Evolutionary conservation across 1,140 invertebrate genomes (phyloP).

Genomic region (Drosophila melanica): DNA sequence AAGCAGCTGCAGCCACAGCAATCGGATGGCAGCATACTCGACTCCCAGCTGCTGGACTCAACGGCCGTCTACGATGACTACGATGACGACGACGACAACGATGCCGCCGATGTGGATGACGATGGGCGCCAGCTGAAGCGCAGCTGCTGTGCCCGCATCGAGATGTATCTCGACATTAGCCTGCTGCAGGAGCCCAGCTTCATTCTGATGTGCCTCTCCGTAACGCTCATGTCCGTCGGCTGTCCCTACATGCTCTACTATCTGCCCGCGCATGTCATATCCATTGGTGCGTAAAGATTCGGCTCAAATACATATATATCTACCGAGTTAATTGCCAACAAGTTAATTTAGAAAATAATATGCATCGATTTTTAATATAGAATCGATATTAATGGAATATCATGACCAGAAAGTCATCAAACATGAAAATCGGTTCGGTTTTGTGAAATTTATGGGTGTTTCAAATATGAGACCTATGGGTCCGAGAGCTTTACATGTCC

Average conservation of each 20-base stretch:
- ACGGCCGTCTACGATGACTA: slow-evolving; percentile 47
- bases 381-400: no score
- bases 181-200: slow-evolving; percentile 89
- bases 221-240: slow-evolving; percentile 90
- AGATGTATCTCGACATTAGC: slow-evolving; percentile 88
- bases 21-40: slow-evolving; percentile 69
- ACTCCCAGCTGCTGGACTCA: slow-evolving; percentile 64
- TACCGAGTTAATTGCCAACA: no score
- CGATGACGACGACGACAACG: slow-evolving; percentile 30
- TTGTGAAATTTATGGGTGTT: no score
- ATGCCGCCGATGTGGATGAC: slow-evolving; percentile 56
- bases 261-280: slow-evolving; percentile 89
- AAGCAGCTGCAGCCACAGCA: slow-evolving; percentile 78
- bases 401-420: no score
- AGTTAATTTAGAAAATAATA: no score
- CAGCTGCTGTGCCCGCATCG: slow-evolving; percentile 77
- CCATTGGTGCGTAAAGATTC: slow-evolving; percentile 74
- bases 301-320: background rate
- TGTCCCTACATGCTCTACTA: slow-evolving; percentile 91
- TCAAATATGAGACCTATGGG: no score
- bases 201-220: slow-evolving; percentile 89
- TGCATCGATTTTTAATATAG: no score
- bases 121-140: slow-evolving; percentile 57
- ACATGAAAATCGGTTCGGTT: no score
- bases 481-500: no score